Evolutionary conservation across 2,888 invertebrate genomes (phyloP), one percentile per base, ranked within the genome.

Genomic region (Marasmarcha lunaedactyla): DNA sequence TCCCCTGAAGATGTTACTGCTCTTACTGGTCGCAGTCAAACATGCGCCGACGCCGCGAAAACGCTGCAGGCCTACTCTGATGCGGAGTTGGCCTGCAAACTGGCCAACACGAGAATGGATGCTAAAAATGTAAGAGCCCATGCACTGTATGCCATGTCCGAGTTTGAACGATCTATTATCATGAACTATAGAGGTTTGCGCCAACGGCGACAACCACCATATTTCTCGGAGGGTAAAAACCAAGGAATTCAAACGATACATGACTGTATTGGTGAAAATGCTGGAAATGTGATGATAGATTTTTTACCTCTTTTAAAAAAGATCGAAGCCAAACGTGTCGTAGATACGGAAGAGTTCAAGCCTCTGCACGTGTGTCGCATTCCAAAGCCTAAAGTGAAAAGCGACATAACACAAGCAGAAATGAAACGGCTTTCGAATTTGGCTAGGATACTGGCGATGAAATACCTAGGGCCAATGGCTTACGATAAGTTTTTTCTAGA

Each of bases 381-480:
- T 38, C 81, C 81, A 1, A 60, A 62, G 42, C 61, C 55, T 1
- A 60, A 66, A 46, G 49, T 50, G 39, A 69, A 65, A 51, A 51
- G 55, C 10, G 72, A 74, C 44, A 49, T 81, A 11, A 77, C 78
- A 2, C 81, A 79, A 58, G 70, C 73, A 69, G 69, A 81, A 47
- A 71, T 74, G 5, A 61, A 78, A 27, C 74, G 71, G 49, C 54
- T 66, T 47, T 50, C 59, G n/a, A 76, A 65, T 1, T 53, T 83
- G 42, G 57, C 73, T 13, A 66, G 79, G 15, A 81, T 83, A 11
- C 64, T 83, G 15, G 79, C 83, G 15, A 77, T 74, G 74, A 83
- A 83, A 55, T 83, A 83, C 54, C 57, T 81, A 5, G 83, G 79
- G 1, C 78, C 78, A 1, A 81, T 81, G 81, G 81, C 83, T 5